Conservation (phyloP, 2,113 vertebrate species). For the Ptychochromis oligacanthus region DNA sequence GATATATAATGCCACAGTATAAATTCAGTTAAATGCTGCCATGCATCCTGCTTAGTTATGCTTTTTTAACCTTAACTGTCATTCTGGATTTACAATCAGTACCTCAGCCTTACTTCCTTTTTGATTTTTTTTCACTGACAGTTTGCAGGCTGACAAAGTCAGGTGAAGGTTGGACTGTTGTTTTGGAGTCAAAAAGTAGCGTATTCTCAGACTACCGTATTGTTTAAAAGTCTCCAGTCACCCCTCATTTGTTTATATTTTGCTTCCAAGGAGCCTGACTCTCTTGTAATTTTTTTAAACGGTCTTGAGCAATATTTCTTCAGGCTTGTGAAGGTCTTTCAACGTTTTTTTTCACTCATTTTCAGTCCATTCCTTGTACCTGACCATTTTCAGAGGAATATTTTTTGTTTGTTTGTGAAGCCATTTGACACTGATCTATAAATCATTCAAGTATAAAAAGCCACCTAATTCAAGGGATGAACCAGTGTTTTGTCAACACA, state of each 20-base stretch:
- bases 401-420: background rate
- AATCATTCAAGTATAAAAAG: background rate
- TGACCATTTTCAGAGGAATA: background rate
- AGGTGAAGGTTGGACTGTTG: constrained; percentile 35
- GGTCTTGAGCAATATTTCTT: background rate
- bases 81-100: background rate
- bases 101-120: background rate
- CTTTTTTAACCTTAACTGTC: constrained; percentile 23
- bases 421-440: background rate
- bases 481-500: too few relatives aligned
- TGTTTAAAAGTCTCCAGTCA: background rate
- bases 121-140: background rate
- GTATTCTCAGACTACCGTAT: background rate
- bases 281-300: background rate
- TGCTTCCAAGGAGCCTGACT: background rate
- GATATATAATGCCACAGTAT: background rate
- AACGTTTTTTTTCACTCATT: background rate
- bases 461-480: rapidly evolving
- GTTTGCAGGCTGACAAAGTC: constrained; percentile 25
- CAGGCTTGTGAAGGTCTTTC: background rate
- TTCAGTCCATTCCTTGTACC: background rate
- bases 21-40: constrained; percentile 5
- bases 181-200: constrained; percentile 14
- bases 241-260: background rate
- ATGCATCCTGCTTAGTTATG: background rate